Percentiles rank a stretch among this genome's conserved stretches.
Conservation (phyloP, 2,797 vertebrate genomes). For the Pelodytes ibericus region DNA sequence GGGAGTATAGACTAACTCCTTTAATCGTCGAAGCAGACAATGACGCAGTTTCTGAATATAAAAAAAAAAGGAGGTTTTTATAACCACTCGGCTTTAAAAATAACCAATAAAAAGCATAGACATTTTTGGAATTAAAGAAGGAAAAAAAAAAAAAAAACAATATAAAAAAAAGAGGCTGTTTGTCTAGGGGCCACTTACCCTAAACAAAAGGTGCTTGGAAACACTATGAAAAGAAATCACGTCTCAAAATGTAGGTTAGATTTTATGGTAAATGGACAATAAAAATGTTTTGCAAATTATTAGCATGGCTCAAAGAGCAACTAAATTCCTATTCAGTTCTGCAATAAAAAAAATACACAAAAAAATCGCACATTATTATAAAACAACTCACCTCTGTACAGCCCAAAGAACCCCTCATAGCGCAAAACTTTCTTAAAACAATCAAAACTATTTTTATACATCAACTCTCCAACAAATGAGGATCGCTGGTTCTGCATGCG, state of each 20-base stretch:
- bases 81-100: conserved; percentile 31
- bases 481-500: conserved; percentile 96
- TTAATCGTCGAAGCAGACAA: conserved; percentile 33
- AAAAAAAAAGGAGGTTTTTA: conserved; percentile 13
- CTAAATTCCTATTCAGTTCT: too few relatives aligned
- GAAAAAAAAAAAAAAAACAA: too few relatives aligned
- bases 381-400: conserved; percentile 88
- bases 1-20: conserved; percentile 13
- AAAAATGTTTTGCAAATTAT: too few relatives aligned
- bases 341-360: too few relatives aligned
- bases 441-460: conserved; percentile 97
- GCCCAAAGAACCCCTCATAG: conserved; percentile 91
- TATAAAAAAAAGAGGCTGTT: not conserved
- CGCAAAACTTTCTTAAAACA: conserved; percentile 94
- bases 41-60: conserved; percentile 4
- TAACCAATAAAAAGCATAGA: not conserved
- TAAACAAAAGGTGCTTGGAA: too few relatives aligned
- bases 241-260: too few relatives aligned
- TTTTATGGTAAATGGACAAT: too few relatives aligned
- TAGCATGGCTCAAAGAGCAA: too few relatives aligned
- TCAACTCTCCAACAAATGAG: conserved; percentile 87
- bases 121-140: too few relatives aligned
- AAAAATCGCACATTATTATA: too few relatives aligned
- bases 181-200: not conserved
- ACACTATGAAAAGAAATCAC: too few relatives aligned